Evolutionary conservation across 2,888 invertebrate species (phyloP).

Genomic region (Drosophila anceps): DNA sequence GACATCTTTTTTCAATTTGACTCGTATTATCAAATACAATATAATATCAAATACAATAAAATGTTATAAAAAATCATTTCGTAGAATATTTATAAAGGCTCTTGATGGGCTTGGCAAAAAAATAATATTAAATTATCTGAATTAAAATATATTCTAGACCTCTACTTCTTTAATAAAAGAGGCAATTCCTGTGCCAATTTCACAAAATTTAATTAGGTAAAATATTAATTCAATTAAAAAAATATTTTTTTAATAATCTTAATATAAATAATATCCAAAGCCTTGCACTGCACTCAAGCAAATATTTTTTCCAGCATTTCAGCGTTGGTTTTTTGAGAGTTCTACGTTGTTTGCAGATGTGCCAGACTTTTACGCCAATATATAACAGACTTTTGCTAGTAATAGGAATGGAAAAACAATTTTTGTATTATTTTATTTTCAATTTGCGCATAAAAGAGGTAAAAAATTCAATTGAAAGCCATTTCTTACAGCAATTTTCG

Average conservation of each 20-base stretch:
- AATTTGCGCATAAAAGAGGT: not conserved
- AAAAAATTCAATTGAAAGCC: not conserved
- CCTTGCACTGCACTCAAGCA: constrained; percentile 57
- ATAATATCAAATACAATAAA: too few relatives aligned
- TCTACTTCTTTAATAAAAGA: not conserved
- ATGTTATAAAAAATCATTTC: too few relatives aligned
- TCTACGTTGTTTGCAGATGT: constrained; percentile 30
- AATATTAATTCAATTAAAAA: not conserved
- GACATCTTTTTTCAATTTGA: not conserved
- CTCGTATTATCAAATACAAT: not conserved
- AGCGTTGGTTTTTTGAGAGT: constrained; percentile 45
- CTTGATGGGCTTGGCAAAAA: too few relatives aligned
- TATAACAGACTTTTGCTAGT: not conserved
- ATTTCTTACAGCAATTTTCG: not conserved
- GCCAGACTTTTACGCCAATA: not conserved
- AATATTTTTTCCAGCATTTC: constrained; percentile 40
- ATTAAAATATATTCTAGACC: too few relatives aligned
- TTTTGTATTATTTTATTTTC: not conserved
- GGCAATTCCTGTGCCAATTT: not conserved
- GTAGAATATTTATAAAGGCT: too few relatives aligned
- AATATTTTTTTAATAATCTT: too few relatives aligned
- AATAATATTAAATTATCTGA: too few relatives aligned
- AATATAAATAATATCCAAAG: constrained; percentile 16
- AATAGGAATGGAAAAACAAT: not conserved
- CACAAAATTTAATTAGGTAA: too few relatives aligned